Evolutionary conservation across 2,888 invertebrate species (phyloP), one percentile per base, ranked within the genome.

Genomic region (Matsumyia berberina): DNA sequence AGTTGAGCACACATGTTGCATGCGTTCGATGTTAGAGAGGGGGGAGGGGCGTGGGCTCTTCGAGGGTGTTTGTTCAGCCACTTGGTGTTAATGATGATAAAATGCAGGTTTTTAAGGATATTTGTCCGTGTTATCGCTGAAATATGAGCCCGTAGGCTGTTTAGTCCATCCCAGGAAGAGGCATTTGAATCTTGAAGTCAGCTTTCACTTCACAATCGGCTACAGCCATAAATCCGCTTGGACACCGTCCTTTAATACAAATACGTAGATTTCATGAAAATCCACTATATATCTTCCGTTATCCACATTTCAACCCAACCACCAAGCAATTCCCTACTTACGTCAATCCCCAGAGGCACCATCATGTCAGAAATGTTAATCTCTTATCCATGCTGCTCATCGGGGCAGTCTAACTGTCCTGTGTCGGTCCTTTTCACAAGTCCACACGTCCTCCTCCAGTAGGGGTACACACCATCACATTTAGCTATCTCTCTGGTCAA

Each of bases 1-100:
- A 33, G 29, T 35, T 24, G 33, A 19, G 57, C 81, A 70, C 81
- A 76, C 81, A 77, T 81, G 81, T 77, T 81, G 76, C 81, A 67
- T 58, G 55, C 55, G 46, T 62, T 29, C 46, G n/a, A n/a, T n/a
- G 17, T 37, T 37, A 53, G 2, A 15, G 6, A 62, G 33, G 33
- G 33, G 31, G n/a, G 31, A 29, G 8, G 35, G n/a, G 24, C 4
- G 17, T 49, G 0, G 5, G 5, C 12, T 15, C 15, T 31, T 17
- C 44, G 31, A 44, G 31, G 44, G 15, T 42, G 15, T 29, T 42
- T 7, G 8, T 12, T 0, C 5, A 11, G 29, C 2, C 4, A 4
- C 1, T 1, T 60, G 58, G 8, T 58, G 29, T 29, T 60, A 60
- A 44, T 60, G 60, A 60, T 60, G 60, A 44, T 8, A 53, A 53